Conservation (phyloP, 2,113 vertebrate species). For the Hipposideros armiger region DNA sequence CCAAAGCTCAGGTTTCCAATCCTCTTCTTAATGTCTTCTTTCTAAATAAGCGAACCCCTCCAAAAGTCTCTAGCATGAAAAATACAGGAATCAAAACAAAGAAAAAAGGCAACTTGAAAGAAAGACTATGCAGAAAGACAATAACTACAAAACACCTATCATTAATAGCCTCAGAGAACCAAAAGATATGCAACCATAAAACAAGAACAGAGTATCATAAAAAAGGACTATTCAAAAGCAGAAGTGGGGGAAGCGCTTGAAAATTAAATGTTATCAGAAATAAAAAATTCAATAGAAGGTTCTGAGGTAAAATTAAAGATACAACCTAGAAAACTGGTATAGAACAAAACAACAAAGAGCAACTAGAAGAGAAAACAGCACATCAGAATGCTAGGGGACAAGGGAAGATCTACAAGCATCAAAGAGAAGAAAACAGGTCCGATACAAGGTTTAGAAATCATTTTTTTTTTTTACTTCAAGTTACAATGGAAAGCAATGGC, state of each 20-base stretch:
- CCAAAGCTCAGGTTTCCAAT: slow-evolving; percentile 1
- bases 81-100: not conserved
- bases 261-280: slow-evolving; percentile 2
- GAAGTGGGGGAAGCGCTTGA: not conserved
- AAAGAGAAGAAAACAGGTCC: not conserved
- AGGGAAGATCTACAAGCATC: not conserved
- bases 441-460: not conserved
- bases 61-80: not conserved
- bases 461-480: not conserved
- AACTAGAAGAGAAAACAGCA: not conserved
- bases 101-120: not conserved
- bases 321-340: not conserved
- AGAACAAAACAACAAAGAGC: not conserved
- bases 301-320: not conserved
- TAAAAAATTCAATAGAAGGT: not conserved
- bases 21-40: not conserved
- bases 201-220: not conserved
- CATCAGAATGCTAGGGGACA: not conserved
- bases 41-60: not conserved
- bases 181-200: not conserved
- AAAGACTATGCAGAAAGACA: not conserved
- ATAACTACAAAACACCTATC: not conserved
- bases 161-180: not conserved
- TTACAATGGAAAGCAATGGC: not conserved
- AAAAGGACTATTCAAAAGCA: not conserved